Conservation (phyloP, 2,888 invertebrate genomes). For the Cephus nigrinus region DNA sequence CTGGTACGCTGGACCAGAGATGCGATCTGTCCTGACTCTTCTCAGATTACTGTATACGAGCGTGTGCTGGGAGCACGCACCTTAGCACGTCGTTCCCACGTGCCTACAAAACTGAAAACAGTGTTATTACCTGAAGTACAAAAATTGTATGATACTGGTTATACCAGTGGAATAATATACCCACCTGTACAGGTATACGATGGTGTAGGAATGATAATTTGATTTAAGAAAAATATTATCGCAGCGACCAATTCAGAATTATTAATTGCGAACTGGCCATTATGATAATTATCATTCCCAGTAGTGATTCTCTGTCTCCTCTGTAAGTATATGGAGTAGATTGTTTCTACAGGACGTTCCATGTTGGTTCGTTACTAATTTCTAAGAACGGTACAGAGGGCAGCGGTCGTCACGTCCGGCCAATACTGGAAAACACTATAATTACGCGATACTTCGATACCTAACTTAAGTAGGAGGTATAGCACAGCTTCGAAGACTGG, state of each 20-base stretch:
- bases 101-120: constrained; percentile 31
- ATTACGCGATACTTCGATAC: constrained; percentile 57
- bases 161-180: background rate
- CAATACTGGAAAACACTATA: constrained; percentile 62
- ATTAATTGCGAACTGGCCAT: background rate
- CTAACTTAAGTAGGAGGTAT: constrained; percentile 43
- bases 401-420: constrained; percentile 58
- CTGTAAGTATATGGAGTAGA: background rate
- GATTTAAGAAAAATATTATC: background rate
- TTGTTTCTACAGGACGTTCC: background rate
- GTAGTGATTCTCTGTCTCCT: background rate
- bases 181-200: background rate
- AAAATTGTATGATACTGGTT: background rate
- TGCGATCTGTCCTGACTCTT: constrained; percentile 48
- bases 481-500: constrained; percentile 37
- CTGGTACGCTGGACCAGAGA: constrained; percentile 23
- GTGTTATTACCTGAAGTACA: background rate
- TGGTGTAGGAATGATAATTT: background rate
- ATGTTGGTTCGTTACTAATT: background rate
- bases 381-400: constrained; percentile 18
- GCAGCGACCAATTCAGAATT: background rate
- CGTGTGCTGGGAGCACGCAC: constrained; percentile 45
- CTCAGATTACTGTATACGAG: constrained; percentile 56
- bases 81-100: constrained; percentile 61
- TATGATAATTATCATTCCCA: background rate